phyloP scores from a whole-genome alignment of 2,113 vertebrate genomes.

The Ivindomyrus marchei region DNA sequence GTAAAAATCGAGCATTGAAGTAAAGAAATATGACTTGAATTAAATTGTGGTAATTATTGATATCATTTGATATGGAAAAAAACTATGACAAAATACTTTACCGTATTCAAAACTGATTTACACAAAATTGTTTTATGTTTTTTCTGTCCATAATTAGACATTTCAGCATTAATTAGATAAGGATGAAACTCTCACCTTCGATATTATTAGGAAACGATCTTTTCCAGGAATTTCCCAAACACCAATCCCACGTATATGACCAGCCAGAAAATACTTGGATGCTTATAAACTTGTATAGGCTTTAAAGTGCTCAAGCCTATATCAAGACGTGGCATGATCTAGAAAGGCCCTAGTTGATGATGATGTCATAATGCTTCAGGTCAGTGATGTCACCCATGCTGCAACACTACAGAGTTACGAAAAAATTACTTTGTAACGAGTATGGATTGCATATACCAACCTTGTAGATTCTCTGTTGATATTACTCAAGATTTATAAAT shows the following conservation, averaged over 20 bases:
- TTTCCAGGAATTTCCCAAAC: no score
- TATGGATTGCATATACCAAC: neutral
- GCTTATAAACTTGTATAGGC: neutral
- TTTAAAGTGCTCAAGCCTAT: neutral
- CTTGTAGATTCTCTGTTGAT: neutral
- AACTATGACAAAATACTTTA: no score
- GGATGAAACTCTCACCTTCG: neutral
- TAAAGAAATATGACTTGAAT: no score
- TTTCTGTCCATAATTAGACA: neutral
- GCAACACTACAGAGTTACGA: neutral
- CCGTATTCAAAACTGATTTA: no score
- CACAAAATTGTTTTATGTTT: no score
- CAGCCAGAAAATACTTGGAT: neutral
- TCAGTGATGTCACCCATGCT: neutral
- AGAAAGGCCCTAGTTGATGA: neutral
- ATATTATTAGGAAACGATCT: neutral
- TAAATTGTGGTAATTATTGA: no score
- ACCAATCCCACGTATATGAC: no score
- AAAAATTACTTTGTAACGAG: neutral
- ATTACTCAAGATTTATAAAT: neutral
- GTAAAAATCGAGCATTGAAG: no score
- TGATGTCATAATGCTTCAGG: neutral
- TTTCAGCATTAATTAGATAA: neutral
- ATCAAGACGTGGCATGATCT: neutral
- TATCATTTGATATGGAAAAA: no score